Conservation (phyloP, 1,140 invertebrate species). For the Anastatus disparis region DNA sequence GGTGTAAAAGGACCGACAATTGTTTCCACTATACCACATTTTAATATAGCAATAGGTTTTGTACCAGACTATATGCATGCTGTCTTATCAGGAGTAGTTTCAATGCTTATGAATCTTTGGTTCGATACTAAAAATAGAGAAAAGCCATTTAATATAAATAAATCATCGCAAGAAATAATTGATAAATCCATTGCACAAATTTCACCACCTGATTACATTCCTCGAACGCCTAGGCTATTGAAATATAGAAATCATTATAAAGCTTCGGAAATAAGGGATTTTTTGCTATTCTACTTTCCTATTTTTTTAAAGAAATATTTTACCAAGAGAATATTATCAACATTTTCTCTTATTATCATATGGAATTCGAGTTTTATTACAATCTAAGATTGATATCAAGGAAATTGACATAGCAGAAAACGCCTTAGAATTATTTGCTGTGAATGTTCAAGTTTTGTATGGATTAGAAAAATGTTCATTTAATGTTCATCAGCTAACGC, state of each 20-base stretch:
- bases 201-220: slow-evolving; percentile 15
- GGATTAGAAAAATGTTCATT: too few relatives aligned
- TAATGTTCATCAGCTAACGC: too few relatives aligned
- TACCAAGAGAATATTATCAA: background rate
- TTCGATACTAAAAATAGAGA: background rate
- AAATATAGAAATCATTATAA: slow-evolving; percentile 12
- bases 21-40: background rate
- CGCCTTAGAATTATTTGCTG: too few relatives aligned
- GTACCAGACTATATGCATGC: background rate
- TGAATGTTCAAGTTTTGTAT: too few relatives aligned
- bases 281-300: too few relatives aligned
- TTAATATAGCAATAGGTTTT: background rate
- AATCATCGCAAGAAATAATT: background rate
- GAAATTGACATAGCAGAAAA: too few relatives aligned
- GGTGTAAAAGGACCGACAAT: background rate
- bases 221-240: background rate
- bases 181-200: background rate
- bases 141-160: background rate
- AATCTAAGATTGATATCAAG: too few relatives aligned
- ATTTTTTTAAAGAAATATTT: slow-evolving; percentile 12
- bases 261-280: slow-evolving; percentile 15
- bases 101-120: background rate
- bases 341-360: too few relatives aligned
- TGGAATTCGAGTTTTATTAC: background rate
- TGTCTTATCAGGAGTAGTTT: background rate